These are phyloP conservation scores for Carettochelys insculpta DNA, from an alignment of 2,113 vertebrate species.

Conservation along the genomic window DNA sequence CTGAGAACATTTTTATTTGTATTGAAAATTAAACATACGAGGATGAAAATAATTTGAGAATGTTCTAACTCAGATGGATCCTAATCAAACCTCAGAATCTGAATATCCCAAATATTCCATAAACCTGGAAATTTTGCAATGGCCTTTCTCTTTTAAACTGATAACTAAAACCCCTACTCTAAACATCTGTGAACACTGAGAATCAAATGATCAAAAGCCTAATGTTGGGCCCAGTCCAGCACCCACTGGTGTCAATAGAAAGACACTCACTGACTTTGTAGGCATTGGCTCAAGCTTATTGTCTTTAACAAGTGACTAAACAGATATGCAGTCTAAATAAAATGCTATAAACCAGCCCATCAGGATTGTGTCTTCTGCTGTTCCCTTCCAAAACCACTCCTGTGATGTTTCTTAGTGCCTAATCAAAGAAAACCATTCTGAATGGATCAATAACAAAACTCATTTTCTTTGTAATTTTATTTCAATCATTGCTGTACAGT, in stretches of 20 bases:
- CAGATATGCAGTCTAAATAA: background rate
- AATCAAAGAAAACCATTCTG: background rate
- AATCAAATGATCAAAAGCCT: background rate
- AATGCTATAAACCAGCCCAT: background rate
- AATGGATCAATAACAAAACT: background rate
- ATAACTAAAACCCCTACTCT: background rate
- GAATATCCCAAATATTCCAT: background rate
- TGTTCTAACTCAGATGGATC: constrained; percentile 15
- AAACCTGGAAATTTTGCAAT: constrained; percentile 13
- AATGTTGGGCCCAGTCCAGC: background rate
- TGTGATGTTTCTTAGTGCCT: background rate
- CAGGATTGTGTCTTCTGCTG: background rate
- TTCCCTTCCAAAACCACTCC: background rate
- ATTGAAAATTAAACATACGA: constrained; percentile 65
- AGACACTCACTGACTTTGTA: background rate
- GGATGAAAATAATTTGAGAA: constrained; percentile 63
- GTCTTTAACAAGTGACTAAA: background rate
- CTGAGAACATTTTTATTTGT: constrained; percentile 57
- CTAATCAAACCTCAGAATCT: constrained; percentile 11
- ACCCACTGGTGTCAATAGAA: background rate
- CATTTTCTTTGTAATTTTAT: background rate
- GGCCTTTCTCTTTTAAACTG: background rate
- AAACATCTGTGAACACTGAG: background rate
- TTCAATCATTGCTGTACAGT: background rate
- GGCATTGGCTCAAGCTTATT: background rate